Evolutionary conservation across 2,113 vertebrate genomes (phyloP), one percentile per base, ranked within the genome.

Genomic region (Ciconia boyciana): DNA sequence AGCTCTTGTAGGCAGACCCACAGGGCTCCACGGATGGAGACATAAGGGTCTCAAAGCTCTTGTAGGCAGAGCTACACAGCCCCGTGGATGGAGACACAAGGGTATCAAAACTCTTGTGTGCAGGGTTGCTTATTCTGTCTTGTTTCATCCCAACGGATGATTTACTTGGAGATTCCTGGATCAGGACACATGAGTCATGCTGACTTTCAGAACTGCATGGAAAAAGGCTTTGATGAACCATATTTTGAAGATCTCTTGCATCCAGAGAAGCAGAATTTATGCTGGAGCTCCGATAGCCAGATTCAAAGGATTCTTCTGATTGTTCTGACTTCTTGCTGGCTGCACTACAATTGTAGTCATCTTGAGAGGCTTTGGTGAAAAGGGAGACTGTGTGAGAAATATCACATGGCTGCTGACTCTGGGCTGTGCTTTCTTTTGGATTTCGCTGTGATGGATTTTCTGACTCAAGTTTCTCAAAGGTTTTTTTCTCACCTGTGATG

Each of bases 221-320:
- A 32, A 41, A 58, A 54, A 6, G 65, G 62, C 65, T 81, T 86
- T 71, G 61, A 46, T 66, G 75, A 87, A 74, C 41, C 22, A 4
- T 55, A 39, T 26, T 32, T 2, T 64, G 55, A 83, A 95, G 64
- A 86, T 87, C 76, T 90, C 17, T 57, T 24, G 49, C 36, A 87
- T 87, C n/a, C 58, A 90, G 19, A 28, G 62, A 62, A 43, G 83
- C 18, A 44, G 84, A 83, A 78, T 96, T 96, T 25, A 71, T 34
- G 26, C 72, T 86, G 41, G 90, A 90, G 69, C 91, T 97, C 43
- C 5, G 95, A 66, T 96, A 97, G 46, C 93, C 93, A 82, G 97
- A 94, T 68, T 94, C 90, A 83, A 95, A 96, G 34, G 96, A 96
- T 58, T 90, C 83, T 80, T 96, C 96, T 9, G 89, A 96, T 14